These are phyloP conservation scores for Gambelia wislizenii DNA, from an alignment of 2,797 vertebrate species.

Conservation along the genomic window DNA sequence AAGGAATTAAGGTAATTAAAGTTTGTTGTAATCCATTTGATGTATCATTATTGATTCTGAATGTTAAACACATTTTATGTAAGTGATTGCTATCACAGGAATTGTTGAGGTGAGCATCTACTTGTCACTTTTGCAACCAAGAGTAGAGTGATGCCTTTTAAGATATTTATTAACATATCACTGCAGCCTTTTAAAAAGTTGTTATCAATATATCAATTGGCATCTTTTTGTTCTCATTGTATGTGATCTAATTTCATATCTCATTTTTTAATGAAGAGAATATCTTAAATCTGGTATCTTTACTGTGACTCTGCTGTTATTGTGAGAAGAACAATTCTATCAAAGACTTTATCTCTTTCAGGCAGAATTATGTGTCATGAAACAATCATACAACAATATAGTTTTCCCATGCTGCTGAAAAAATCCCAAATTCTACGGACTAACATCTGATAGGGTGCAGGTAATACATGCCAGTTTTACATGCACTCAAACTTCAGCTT, in stretches of 20 bases:
- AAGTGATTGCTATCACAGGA: neutral
- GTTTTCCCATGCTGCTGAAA: neutral
- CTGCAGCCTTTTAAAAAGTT: slow-evolving; percentile 8
- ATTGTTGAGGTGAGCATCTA: slow-evolving; percentile 12
- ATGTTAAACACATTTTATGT: slow-evolving; percentile 23
- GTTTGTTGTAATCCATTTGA: slow-evolving; percentile 15
- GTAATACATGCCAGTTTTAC: neutral
- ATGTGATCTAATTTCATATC: neutral
- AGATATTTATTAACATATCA: slow-evolving; percentile 17
- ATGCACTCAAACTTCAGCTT: neutral
- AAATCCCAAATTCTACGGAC: neutral
- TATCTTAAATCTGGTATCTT: neutral
- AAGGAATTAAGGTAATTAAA: slow-evolving; percentile 17
- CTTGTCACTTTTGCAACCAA: slow-evolving; percentile 40
- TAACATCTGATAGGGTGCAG: neutral
- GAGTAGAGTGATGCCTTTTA: slow-evolving; percentile 51
- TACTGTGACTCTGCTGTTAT: neutral
- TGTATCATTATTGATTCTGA: slow-evolving; percentile 24
- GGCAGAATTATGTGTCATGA: too few species aligned
- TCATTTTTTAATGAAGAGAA: neutral
- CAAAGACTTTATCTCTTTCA: neutral
- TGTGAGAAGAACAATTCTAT: neutral
- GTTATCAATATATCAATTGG: neutral
- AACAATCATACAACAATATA: neutral
- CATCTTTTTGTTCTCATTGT: neutral